These are phyloP conservation scores for Taphrorychus bicolor DNA, from an alignment of 2,888 invertebrate genomes.

Conservation along the genomic window DNA sequence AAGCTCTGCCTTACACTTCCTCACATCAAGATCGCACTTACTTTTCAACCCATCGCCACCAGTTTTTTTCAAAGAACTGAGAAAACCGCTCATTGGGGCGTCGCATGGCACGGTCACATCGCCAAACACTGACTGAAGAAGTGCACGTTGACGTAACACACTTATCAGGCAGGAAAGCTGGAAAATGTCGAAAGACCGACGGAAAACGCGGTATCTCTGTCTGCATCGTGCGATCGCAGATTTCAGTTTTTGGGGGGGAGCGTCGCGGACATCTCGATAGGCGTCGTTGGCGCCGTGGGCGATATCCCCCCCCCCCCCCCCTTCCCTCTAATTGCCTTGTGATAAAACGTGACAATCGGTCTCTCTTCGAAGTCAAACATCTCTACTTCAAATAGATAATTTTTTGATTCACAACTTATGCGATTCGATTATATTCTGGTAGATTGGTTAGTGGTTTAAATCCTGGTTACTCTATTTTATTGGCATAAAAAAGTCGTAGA, in stretches of 20 bases:
- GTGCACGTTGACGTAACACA: constrained; percentile 24
- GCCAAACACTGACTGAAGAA: constrained; percentile 38
- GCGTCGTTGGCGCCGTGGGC: background rate
- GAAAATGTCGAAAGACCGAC: background rate
- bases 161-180: constrained; percentile 22
- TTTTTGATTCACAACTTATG: no score
- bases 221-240: background rate
- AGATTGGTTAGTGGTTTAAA: no score
- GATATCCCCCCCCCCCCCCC: background rate
- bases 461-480: no score
- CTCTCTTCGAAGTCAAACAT: no score
- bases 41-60: constrained; percentile 47
- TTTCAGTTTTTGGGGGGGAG: background rate
- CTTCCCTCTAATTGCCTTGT: no score
- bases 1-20: no score
- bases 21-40: no score
- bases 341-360: no score
- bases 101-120: constrained; percentile 48
- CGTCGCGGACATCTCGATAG: background rate
- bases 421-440: no score
- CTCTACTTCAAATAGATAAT: no score
- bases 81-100: constrained; percentile 58
- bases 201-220: background rate
- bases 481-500: no score
- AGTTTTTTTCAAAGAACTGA: constrained; percentile 59